Evolutionary conservation across 1,140 invertebrate species (phyloP).

Genomic region (Sycophila sp.): DNA sequence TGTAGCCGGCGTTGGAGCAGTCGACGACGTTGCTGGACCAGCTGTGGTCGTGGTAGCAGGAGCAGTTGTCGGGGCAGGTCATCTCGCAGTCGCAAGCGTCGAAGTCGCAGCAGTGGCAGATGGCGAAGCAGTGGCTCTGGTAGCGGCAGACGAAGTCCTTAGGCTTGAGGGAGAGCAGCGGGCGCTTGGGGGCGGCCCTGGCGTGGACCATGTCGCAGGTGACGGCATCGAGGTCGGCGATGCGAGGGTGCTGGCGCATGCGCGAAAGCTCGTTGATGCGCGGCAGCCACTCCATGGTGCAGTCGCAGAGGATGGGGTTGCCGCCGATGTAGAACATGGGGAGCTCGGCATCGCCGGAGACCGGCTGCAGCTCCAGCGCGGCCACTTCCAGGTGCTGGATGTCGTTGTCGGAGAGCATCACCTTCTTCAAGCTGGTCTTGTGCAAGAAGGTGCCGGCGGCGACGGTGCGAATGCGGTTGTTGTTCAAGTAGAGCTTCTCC

Average conservation of each 20-base stretch:
- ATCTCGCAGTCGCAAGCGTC: conserved; percentile 96
- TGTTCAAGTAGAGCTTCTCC: conserved; percentile 79
- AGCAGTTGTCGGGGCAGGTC: conserved; percentile 93
- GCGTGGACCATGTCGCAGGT: conserved; percentile 90
- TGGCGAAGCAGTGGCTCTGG: conserved; percentile 90
- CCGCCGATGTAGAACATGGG: conserved; percentile 83
- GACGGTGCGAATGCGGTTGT: conserved; percentile 78
- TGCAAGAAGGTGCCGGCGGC: conserved; percentile 78
- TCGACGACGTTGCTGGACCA: conserved; percentile 95
- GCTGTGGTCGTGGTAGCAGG: conserved; percentile 92
- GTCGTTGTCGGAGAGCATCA: conserved; percentile 80
- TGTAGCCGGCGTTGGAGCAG: conserved; percentile 83
- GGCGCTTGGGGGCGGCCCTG: conserved; percentile 81
- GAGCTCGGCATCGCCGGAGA: conserved; percentile 73
- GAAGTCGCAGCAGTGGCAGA: conserved; percentile 95
- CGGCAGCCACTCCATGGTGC: conserved; percentile 87
- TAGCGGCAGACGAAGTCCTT: conserved; percentile 93
- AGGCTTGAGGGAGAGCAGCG: conserved; percentile 83
- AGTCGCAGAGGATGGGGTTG: conserved; percentile 86
- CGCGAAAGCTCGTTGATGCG: conserved; percentile 77
- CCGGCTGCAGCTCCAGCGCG: conserved; percentile 74
- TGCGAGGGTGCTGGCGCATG: conserved; percentile 83
- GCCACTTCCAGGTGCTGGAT: conserved; percentile 78
- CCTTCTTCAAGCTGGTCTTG: conserved; percentile 75
- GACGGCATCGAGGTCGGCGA: conserved; percentile 91